Base-by-base conservation (phyloP, 2,888 invertebrate genomes). In the Caradrina clavipalpis region DNA sequence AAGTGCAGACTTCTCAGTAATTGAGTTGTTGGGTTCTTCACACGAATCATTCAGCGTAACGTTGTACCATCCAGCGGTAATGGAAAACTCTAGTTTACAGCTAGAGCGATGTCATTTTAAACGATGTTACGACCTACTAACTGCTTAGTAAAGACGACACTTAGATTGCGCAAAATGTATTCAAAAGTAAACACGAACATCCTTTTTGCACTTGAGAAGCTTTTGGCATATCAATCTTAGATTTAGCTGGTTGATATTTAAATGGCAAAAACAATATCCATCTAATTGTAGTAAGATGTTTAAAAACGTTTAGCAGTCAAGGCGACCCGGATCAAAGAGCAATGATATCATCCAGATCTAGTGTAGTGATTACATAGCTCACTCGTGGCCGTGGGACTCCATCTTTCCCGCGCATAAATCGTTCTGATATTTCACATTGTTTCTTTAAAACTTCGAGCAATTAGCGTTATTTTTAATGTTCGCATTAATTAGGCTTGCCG, bases 21-120 rank as follows among this genome's bases (percentile, higher is more conserved):
- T 77, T 69, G 68, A 76, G 76, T 72, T 62, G 75, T 79, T 85
- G 73, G 76, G 84, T 83, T 85, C 89, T 92, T 93, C 91, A 89
- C 91, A 91, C 88, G 90, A 84, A 82, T 84, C 86, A 80, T 49
- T 64, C 79, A 86, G 84, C 86, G 87, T 88, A 83, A 90, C 87
- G 76, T 85, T 84, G 80, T 73, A 63, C 74, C 73, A 78, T 77
- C 76, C 81, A 76, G 75, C 79, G 85, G 85, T 94, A 94, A 95
- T 95, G 94, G 94, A 92, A 92, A 92, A 93, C 88, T 90, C 90
- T 87, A 92, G 93, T 94, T 86, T 81, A 82, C 76, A 75, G 59
- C 59, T 73, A 69, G 42, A 70, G 67, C 63, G 62, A 72, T 76
- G 71, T 50, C 67, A 69, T 81, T 76, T 73, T 66, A 69, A 73